Percentiles rank a stretch among this genome's conserved stretches.
Evolutionary conservation across 2,797 vertebrate species (phyloP).

Genomic region (Steatocranus sp.): DNA sequence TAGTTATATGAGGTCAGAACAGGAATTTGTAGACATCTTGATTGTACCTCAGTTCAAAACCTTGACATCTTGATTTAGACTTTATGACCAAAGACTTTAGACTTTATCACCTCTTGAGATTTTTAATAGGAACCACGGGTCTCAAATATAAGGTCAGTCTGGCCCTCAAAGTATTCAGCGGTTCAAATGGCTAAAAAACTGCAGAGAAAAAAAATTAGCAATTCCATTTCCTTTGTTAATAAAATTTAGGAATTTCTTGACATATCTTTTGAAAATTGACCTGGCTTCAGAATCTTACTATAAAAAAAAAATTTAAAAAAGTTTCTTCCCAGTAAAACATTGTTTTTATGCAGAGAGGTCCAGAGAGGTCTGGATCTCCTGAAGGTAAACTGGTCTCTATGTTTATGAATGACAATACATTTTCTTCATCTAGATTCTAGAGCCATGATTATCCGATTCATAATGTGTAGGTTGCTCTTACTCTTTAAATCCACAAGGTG

Average conservation of each 20-base stretch:
- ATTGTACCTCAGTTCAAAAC: neutral
- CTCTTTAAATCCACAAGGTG: constrained; percentile 26
- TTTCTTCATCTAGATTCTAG: neutral
- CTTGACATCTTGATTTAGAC: neutral
- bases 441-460: neutral
- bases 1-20: neutral
- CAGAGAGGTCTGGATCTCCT: neutral
- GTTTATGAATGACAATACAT: neutral
- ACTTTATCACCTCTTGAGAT: neutral
- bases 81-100: neutral
- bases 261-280: neutral
- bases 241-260: neutral
- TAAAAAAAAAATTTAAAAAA: neutral
- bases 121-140: neutral
- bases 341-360: neutral
- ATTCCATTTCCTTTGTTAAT: neutral
- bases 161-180: neutral
- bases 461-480: neutral
- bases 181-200: neutral
- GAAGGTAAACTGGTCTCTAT: neutral
- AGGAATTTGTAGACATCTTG: neutral
- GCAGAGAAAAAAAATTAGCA: neutral
- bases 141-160: neutral
- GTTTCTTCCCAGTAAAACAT: neutral
- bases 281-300: neutral